Base-by-base conservation (phyloP, 2,113 vertebrate species). In the Donacobius atricapilla region DNA sequence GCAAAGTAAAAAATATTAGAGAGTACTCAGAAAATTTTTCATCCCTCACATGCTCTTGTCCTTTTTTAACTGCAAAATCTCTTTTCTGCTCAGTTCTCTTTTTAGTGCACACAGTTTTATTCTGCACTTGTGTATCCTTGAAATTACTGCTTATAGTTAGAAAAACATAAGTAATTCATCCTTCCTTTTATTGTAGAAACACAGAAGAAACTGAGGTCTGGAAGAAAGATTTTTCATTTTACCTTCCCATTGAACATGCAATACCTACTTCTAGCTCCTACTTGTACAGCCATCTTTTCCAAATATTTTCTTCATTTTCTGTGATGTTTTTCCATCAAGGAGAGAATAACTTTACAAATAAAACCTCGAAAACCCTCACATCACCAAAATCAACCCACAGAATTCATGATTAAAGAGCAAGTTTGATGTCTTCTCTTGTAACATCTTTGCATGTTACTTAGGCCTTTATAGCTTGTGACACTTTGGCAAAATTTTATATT, bases 361-460 rank as follows among this genome's bases (percentile, higher is more conserved):
- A 44, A 22, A 11, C 7, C 9, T 1, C 3, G 18, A 24, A 47
- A 23, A 9, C 3, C 0, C 8, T 15, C 31, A 39, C 10, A 50
- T 25, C 14, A 69, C 9, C 21, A 61, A 85, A 95, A 60, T 3
- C 6, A 68, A 39, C 2, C 6, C 22, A 19, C 6, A n/a, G 4
- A 53, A 70, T 77, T 83, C 6, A n/a, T 31, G 56, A 77, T 39
- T 57, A 51, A 56, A 53, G 24, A 63, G 42, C 1, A 40, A 68
- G 73, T 6, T 6, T 35, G 11, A 58, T 40, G 8, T 54, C 9
- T 63, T 66, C 35, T 47, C 8, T 53, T 30, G 2, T 22, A 70
- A 56, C 63, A 58, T 31, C 17, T 75, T 42, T 84, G 13, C 24
- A 8, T 51, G 7, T 39, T 81, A 7, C 17, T 87, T 78, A 35